Evolutionary conservation across 35 echinoderm and acorn worm genomes (phyloP).

Genomic region (Ophiothrix spiculata): DNA sequence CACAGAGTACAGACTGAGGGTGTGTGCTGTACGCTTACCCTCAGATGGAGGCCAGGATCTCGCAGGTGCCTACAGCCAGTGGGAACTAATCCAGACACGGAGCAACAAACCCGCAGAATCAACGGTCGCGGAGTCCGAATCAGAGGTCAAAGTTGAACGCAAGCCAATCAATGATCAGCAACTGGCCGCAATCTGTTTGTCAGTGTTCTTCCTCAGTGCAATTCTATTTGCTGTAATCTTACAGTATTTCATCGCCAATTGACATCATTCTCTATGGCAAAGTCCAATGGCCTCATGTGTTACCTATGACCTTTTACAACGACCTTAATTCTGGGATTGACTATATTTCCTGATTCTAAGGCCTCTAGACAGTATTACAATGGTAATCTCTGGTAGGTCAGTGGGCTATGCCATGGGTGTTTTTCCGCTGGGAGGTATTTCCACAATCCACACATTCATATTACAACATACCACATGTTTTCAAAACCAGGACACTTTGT

Average conservation of each 20-base stretch:
- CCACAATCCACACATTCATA: no score
- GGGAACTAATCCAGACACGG: constrained; percentile 46
- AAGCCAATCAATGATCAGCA: constrained; percentile 76
- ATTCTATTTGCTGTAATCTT: constrained; percentile 77
- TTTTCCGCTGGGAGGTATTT: no score
- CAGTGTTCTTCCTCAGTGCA: constrained; percentile 58
- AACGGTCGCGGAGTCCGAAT: constrained; percentile 9
- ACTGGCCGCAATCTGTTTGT: constrained; percentile 71
- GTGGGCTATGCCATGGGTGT: no score
- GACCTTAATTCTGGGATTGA: no score
- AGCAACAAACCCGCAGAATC: constrained; percentile 11
- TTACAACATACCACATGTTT: no score
- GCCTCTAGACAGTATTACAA: no score
- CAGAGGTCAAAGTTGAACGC: constrained; percentile 39
- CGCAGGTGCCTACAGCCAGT: constrained; percentile 76
- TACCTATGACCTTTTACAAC: no score
- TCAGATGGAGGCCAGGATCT: constrained; percentile 70
- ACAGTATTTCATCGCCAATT: constrained; percentile 63
- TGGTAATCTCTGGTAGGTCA: no score
- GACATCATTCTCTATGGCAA: background rate
- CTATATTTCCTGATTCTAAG: no score
- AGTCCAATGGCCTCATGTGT: background rate
- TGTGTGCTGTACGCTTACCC: constrained; percentile 74
- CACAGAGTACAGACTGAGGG: constrained; percentile 80
- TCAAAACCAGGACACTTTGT: background rate